These are phyloP conservation scores for Capromys pilorides DNA, from an alignment of 2,797 vertebrate genomes.

Conservation along the genomic window DNA sequence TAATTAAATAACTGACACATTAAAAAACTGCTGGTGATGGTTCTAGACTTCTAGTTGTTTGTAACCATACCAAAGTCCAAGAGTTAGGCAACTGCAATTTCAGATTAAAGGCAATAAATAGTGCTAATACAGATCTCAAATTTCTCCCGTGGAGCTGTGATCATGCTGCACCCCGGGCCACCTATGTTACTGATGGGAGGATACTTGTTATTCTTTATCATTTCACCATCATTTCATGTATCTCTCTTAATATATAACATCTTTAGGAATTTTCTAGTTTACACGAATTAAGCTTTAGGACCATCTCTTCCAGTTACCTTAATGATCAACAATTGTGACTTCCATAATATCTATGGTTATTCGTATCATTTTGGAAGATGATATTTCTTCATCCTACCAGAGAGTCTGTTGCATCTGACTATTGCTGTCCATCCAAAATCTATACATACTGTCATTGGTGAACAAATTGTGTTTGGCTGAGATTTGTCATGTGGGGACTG, in stretches of 20 bases:
- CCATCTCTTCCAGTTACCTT: not conserved
- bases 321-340: not conserved
- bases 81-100: not conserved
- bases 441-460: not conserved
- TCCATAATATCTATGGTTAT: not conserved
- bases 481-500: not conserved
- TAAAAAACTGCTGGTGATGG: not conserved
- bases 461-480: not conserved
- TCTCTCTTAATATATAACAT: not conserved
- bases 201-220: not conserved
- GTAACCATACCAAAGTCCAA: not conserved
- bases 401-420: not conserved
- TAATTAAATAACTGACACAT: too few relatives aligned
- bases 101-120: not conserved
- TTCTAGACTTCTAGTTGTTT: slow-evolving; percentile 2
- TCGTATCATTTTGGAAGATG: not conserved
- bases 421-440: not conserved
- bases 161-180: not conserved
- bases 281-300: not conserved
- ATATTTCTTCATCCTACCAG: not conserved
- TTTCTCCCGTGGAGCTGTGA: not conserved
- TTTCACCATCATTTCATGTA: not conserved
- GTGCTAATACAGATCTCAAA: not conserved
- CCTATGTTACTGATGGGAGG: not conserved
- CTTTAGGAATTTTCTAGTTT: slow-evolving; percentile 31